Evolutionary conservation across 2,888 invertebrate species (phyloP), one percentile per base, ranked within the genome.

Genomic region (Mesorhabditis sp.): DNA sequence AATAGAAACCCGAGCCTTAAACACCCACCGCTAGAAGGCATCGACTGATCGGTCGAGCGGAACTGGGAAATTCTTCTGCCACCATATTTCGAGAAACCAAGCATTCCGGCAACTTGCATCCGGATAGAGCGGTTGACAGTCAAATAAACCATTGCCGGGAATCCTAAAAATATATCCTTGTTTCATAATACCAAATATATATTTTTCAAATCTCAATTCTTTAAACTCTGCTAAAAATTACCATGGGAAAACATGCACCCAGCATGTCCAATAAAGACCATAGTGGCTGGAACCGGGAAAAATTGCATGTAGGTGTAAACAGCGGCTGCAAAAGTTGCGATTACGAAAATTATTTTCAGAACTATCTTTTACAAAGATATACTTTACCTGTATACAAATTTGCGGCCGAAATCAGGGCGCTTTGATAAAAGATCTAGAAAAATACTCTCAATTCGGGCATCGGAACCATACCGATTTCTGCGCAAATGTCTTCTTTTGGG

Each of bases 181-280:
- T 28, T 28, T 28, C 28, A 28, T 28, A 28, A 28, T 28, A 28
- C 28, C 28, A 28, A 50, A 50, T 10, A 50, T 50, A 13, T 50
- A 13, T n/a, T 50, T 50, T 50, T 50, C 58, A 50, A 50, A 2
- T n/a, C 7, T 50, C 58, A 50, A 13, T 50, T 50, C n/a, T 50
- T 50, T 13, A n/a, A n/a, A 50, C n/a, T 50, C 7, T 50, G 58
- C 58, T 13, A 50, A 50, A 50, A 50, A 50, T 13, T 50, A 50
- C 58, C 58, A 50, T 50, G 58, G 7, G 58, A 50, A 50, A 50
- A 50, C 58, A 50, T 50, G 58, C 58, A 50, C n/a, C 58, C 58
- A 50, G 58, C 58, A 50, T 50, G 58, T 50, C 58, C 58, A n/a
- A 50, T 50, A 50, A 50, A 50, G 58, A 50, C n/a, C 58, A 50